These are phyloP conservation scores for Meriones unguiculatus DNA, from an alignment of 2,113 vertebrate species.

Conservation along the genomic window DNA sequence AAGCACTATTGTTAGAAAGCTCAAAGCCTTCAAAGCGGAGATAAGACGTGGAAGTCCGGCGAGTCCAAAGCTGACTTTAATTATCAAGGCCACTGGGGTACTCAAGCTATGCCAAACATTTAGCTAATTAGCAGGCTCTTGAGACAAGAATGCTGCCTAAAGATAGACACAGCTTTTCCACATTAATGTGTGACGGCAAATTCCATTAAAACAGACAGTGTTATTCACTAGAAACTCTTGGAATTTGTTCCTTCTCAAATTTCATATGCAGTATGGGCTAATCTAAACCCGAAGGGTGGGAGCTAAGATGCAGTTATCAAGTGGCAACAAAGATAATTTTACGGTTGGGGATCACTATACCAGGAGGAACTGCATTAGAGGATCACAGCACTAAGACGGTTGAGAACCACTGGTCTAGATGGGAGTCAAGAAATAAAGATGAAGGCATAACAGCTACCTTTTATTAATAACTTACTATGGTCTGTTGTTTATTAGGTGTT, in stretches of 20 bases:
- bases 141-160: constrained; percentile 63
- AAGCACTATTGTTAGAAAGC: constrained; percentile 35
- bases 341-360: neutral
- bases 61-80: constrained; percentile 65
- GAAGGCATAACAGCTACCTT: neutral
- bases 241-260: constrained; percentile 56
- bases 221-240: neutral
- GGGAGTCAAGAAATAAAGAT: neutral
- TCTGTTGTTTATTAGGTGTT: neutral
- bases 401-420: neutral
- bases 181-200: constrained; percentile 58
- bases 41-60: constrained; percentile 4
- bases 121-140: constrained; percentile 74
- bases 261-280: neutral
- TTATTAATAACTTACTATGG: neutral
- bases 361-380: neutral
- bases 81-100: constrained; percentile 51
- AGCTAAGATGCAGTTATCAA: neutral
- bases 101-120: constrained; percentile 69
- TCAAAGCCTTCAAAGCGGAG: constrained; percentile 29
- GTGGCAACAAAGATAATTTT: neutral
- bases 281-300: constrained; percentile 35
- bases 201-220: constrained; percentile 46
- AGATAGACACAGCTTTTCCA: constrained; percentile 58
- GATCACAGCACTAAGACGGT: neutral